phyloP scores from a whole-genome alignment of 1,140 invertebrate genomes.

The Drosophila sp. region DNA sequence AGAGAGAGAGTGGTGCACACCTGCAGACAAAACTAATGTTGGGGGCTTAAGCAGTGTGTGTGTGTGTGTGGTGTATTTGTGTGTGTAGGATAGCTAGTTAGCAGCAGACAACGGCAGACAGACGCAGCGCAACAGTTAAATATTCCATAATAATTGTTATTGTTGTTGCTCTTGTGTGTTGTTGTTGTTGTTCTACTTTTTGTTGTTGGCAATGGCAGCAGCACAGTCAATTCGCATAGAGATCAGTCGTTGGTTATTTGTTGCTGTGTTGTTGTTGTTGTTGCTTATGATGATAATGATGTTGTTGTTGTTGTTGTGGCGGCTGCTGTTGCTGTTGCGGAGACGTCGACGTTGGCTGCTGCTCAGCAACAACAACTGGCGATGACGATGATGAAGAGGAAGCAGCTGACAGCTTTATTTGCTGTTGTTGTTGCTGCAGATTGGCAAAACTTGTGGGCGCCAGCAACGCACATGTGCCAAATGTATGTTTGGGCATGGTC shows the following conservation, averaged over 20 bases:
- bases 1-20: slow-evolving; percentile 8
- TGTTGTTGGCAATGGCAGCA: slow-evolving; percentile 62
- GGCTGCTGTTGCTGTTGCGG: slow-evolving; percentile 18
- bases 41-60: background rate
- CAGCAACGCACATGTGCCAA: slow-evolving; percentile 77
- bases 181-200: slow-evolving; percentile 12
- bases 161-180: slow-evolving; percentile 5
- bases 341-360: slow-evolving; percentile 41
- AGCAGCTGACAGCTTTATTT: slow-evolving; percentile 32
- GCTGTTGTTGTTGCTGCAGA: slow-evolving; percentile 54
- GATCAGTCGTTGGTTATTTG: slow-evolving; percentile 83
- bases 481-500: slow-evolving; percentile 77
- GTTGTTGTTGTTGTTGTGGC: slow-evolving; percentile 27
- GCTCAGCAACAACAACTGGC: slow-evolving; percentile 13
- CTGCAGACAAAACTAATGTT: slow-evolving; percentile 9
- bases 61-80: background rate
- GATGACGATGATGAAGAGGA: slow-evolving; percentile 25
- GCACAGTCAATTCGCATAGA: slow-evolving; percentile 78
- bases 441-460: slow-evolving; percentile 77
- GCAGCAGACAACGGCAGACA: slow-evolving; percentile 47
- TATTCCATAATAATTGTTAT: slow-evolving; percentile 5
- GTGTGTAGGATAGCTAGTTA: slow-evolving; percentile 6
- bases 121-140: slow-evolving; percentile 13
- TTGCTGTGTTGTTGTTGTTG: slow-evolving; percentile 56
- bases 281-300: slow-evolving; percentile 51